A percentile compares a stretch with the other conserved stretches of the same genome.
Conservation (phyloP, 1,140 invertebrate genomes). For the Diorhabda elongata region DNA sequence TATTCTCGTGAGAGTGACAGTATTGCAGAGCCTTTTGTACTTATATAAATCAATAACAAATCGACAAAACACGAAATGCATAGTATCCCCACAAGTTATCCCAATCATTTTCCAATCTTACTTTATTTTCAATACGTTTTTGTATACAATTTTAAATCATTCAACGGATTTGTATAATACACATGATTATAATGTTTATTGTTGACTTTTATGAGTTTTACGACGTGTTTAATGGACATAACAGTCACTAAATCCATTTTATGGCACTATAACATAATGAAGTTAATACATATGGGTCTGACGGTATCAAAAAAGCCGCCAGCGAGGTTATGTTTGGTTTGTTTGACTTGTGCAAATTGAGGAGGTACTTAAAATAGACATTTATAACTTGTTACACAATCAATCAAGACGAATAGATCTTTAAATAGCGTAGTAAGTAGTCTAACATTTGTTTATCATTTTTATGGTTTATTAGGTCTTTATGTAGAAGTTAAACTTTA, state of each 20-base stretch:
- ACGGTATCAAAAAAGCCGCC: background rate
- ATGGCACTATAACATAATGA: slow-evolving; percentile 37
- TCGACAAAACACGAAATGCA: background rate
- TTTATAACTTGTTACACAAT: background rate
- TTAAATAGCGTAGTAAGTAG: no score
- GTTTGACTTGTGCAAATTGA: background rate
- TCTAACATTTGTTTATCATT: no score
- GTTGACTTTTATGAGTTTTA: slow-evolving; percentile 38
- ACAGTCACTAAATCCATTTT: slow-evolving; percentile 38
- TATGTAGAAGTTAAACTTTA: no score
- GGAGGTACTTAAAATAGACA: background rate
- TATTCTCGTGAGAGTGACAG: no score
- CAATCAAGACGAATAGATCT: background rate
- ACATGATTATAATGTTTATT: slow-evolving; percentile 38
- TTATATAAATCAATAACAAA: no score
- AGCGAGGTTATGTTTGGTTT: background rate
- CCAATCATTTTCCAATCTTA: background rate
- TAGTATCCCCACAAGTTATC: background rate
- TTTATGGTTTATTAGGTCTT: no score
- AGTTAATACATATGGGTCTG: slow-evolving; percentile 28
- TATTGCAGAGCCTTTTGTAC: no score
- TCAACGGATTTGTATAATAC: slow-evolving; percentile 24
- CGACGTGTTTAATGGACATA: slow-evolving; percentile 42
- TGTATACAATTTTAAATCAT: slow-evolving; percentile 24
- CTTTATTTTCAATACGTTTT: background rate